Percentiles rank a stretch among this genome's conserved stretches.
Evolutionary conservation across 2,113 vertebrate genomes (phyloP).

Genomic region (Coptodon bakossiorum): DNA sequence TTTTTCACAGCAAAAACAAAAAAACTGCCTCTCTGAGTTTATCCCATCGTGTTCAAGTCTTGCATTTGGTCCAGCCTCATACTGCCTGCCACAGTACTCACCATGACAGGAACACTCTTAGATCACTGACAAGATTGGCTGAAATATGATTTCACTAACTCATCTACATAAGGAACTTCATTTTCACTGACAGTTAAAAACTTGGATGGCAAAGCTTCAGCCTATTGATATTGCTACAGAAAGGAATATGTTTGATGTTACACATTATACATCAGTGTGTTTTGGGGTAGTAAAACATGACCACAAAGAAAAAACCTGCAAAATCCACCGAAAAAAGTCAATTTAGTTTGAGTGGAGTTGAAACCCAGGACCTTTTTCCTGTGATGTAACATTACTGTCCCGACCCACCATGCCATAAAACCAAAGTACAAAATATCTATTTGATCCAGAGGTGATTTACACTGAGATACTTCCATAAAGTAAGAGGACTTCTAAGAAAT

Average conservation of each 20-base stretch:
- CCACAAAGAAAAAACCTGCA: background rate
- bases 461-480: background rate
- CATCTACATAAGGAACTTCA: too few relatives aligned
- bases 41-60: too few relatives aligned
- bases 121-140: too few relatives aligned
- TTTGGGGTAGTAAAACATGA: background rate
- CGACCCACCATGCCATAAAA: background rate
- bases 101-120: too few relatives aligned
- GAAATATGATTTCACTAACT: too few relatives aligned
- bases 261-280: background rate
- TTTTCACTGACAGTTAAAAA: background rate
- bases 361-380: background rate
- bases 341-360: background rate
- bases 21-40: too few relatives aligned
- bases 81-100: too few relatives aligned
- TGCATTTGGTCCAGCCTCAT: too few relatives aligned
- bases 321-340: background rate
- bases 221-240: background rate
- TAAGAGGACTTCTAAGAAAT: background rate
- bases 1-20: too few relatives aligned
- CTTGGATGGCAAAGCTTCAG: accelerated
- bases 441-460: background rate
- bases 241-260: background rate
- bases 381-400: background rate
- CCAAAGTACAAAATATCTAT: background rate